Evolutionary conservation across 53 echinoderm and acorn worm species (phyloP), one percentile per base, ranked within the genome.

Genomic region (Mesocentrotus franciscanus): DNA sequence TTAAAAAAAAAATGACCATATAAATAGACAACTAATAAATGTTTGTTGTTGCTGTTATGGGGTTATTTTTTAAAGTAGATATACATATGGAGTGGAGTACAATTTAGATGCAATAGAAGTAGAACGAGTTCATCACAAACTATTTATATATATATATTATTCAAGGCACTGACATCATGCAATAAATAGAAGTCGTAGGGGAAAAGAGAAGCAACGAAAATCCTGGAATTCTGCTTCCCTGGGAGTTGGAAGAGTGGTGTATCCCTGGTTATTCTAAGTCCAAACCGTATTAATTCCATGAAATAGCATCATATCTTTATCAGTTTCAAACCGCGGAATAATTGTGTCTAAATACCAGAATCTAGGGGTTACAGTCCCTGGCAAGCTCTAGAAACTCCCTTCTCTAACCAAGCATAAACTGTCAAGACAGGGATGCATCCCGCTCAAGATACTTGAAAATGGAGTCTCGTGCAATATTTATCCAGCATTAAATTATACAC

Each of bases 401-500:
- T 32, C 10, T 32, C 74, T 13, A 74, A 30, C 29, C 74, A 29
- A 74, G 74, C 74, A 32, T 74, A 10, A 74, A 12, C 32, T 32
- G 74, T 74, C 10, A 30, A 74, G 10, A 30, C 14, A 32, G 29
- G 74, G 74, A 74, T 74, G 74, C 32, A 30, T 10, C 18, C 30
- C 30, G 74, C 10, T 32, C 74, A 29, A 30, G 32, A 74, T 74
- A 74, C 81, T 20, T 81, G 81, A 16, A 81, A 56, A 85, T 57
- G 17, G 39, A 84, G 1, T 10, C 29, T 87, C 58, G 6, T 87
- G 87, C 15, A 87, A 87, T 87, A 87, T 87, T 87, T 29, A 87
- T 58, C 58, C 58, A 58, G 27, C 87, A 87, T 87, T 87, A 87
- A 87, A 27, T 58, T 87, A 58, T 87, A 58, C 58, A 87, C 27